These are phyloP conservation scores for Philereme transversata DNA, from an alignment of 2,888 invertebrate species.

Conservation along the genomic window DNA sequence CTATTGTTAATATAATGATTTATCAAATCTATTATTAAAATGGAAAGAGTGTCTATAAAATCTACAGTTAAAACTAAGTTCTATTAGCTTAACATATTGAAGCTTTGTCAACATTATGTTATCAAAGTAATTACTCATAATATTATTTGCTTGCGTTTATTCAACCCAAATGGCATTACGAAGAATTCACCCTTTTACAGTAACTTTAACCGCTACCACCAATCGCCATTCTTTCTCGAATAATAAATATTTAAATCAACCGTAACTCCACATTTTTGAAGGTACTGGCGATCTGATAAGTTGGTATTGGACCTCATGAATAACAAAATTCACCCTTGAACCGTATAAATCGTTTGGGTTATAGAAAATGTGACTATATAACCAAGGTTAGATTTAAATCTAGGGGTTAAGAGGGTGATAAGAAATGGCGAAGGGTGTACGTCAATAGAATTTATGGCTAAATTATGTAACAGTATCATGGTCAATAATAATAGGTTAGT, in stretches of 20 bases:
- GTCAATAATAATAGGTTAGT: slow-evolving; percentile 1
- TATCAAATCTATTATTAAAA: too few species aligned
- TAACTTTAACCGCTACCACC: slow-evolving; percentile 10
- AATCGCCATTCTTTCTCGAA: slow-evolving; percentile 33
- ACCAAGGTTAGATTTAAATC: slow-evolving; percentile 56
- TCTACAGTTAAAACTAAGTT: too few species aligned
- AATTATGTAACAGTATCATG: slow-evolving; percentile 17
- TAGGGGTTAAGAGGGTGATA: slow-evolving; percentile 19
- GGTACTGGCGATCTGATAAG: slow-evolving; percentile 66
- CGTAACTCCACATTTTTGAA: slow-evolving; percentile 38
- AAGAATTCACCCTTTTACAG: neutral
- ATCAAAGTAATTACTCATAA: too few species aligned
- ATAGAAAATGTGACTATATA: slow-evolving; percentile 39
- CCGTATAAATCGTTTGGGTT: slow-evolving; percentile 47
- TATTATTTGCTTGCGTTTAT: neutral
- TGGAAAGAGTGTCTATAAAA: too few species aligned
- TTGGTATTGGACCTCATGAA: slow-evolving; percentile 62
- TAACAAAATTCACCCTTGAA: slow-evolving; percentile 72
- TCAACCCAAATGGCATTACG: neutral
- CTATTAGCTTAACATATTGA: too few species aligned
- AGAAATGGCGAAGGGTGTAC: slow-evolving; percentile 18
- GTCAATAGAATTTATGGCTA: slow-evolving; percentile 16
- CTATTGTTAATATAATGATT: too few species aligned
- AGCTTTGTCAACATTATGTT: too few species aligned
- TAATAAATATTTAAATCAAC: slow-evolving; percentile 40